Conservation (phyloP, 2,113 vertebrate genomes). For the Trichomycterus rosablanca region DNA sequence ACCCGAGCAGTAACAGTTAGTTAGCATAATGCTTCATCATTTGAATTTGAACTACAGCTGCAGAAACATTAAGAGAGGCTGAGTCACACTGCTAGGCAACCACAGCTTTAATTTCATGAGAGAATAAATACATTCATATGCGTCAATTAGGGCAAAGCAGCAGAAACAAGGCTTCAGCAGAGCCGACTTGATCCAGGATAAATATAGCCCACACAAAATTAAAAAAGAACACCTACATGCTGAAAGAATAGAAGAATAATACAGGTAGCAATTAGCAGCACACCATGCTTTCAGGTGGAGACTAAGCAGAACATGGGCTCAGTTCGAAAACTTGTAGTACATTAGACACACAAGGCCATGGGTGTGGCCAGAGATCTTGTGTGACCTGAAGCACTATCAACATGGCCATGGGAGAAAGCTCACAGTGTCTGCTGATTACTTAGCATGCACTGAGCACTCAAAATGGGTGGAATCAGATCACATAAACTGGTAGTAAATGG, state of each 20-base stretch:
- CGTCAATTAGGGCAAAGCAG: background rate
- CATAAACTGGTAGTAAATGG: too few relatives aligned
- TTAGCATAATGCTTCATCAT: conserved; percentile 3
- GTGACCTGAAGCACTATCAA: conserved; percentile 9
- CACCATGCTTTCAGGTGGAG: background rate
- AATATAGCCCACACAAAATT: too few relatives aligned
- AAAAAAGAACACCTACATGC: too few relatives aligned
- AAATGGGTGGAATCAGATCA: too few relatives aligned
- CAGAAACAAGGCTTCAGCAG: too few relatives aligned
- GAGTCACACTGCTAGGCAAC: conserved; percentile 2
- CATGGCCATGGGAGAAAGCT: too few relatives aligned
- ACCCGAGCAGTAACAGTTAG: background rate
- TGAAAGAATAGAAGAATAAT: conserved; percentile 13
- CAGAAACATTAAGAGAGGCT: background rate
- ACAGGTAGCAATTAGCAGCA: conserved; percentile 21
- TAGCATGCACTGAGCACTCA: background rate
- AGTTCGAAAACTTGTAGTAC: too few relatives aligned
- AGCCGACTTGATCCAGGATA: too few relatives aligned
- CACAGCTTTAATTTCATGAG: too few relatives aligned
- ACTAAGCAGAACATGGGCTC: too few relatives aligned
- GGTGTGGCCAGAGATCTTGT: background rate
- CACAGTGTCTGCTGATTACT: background rate
- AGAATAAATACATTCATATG: background rate
- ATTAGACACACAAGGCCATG: background rate
- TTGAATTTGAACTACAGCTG: background rate